These are phyloP conservation scores for Creontiades dilutus DNA, from an alignment of 2,888 invertebrate genomes.

Conservation along the genomic window DNA sequence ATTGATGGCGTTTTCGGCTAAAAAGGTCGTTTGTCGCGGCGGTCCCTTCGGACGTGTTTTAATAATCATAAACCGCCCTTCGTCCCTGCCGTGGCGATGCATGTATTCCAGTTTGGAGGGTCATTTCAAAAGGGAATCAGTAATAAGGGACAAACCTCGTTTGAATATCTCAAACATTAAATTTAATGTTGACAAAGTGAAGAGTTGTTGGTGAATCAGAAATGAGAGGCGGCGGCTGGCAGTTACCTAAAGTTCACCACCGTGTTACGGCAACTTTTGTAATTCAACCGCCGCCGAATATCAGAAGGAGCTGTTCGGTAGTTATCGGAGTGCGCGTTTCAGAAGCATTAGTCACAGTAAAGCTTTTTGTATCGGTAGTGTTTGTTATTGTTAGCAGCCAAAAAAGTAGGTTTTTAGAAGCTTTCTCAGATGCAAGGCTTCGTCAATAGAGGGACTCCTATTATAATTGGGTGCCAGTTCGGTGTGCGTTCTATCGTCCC, in stretches of 20 bases:
- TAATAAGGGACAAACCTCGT: conserved; percentile 11
- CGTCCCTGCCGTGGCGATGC: background rate
- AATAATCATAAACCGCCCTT: conserved; percentile 29
- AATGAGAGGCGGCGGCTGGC: background rate
- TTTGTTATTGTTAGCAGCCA: too few relatives aligned
- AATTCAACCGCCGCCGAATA: too few relatives aligned
- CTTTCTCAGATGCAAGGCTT: too few relatives aligned
- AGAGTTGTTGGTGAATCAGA: conserved; percentile 21
- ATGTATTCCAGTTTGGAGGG: conserved; percentile 30
- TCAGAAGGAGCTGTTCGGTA: too few relatives aligned
- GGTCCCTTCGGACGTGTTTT: background rate
- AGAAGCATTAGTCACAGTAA: too few relatives aligned
- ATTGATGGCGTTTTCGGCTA: background rate
- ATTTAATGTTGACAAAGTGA: background rate
- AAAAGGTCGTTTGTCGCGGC: conserved; percentile 2
- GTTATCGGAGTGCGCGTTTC: too few relatives aligned
- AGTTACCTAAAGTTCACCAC: background rate
- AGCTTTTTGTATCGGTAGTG: too few relatives aligned
- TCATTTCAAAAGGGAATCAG: conserved; percentile 39
- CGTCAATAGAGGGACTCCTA: too few relatives aligned
- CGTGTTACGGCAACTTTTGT: too few relatives aligned
- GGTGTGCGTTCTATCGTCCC: too few relatives aligned
- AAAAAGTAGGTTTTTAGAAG: too few relatives aligned
- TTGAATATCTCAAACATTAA: conserved; percentile 36
- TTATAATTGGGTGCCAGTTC: too few relatives aligned